Evolutionary conservation across 2,797 vertebrate genomes (phyloP).

Genomic region (Sebastes taczanowskii): DNA sequence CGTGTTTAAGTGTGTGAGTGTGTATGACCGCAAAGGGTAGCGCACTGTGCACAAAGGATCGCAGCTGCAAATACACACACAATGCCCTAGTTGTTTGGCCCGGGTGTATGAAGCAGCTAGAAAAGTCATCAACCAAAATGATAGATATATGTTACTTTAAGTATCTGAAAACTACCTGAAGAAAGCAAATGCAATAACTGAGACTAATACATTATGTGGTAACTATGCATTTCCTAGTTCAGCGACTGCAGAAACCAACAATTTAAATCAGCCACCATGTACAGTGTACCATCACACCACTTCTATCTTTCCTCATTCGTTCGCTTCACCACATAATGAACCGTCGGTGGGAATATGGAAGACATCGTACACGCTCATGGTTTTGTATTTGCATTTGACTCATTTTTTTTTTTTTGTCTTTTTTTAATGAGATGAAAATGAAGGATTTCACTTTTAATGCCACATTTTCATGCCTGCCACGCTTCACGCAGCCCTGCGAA

Average conservation of each 20-base stretch:
- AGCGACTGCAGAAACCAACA: constrained; percentile 28
- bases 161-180: not conserved
- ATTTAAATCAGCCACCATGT: constrained; percentile 43
- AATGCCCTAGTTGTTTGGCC: constrained; percentile 27
- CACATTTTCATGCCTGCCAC: constrained; percentile 83
- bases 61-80: constrained; percentile 43
- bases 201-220: not conserved
- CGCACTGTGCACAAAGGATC: constrained; percentile 30
- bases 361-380: constrained; percentile 44
- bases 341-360: constrained; percentile 36
- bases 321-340: constrained; percentile 58
- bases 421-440: constrained; percentile 89
- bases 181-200: not conserved
- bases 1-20: constrained; percentile 9
- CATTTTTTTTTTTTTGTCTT: constrained; percentile 36
- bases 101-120: constrained; percentile 1
- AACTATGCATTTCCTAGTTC: constrained; percentile 21
- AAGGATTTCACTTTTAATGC: constrained; percentile 87
- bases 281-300: constrained; percentile 7
- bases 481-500: constrained; percentile 82
- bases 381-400: constrained; percentile 82
- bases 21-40: constrained; percentile 21
- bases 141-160: not conserved
- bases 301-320: constrained; percentile 29
- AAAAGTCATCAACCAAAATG: constrained; percentile 1